Conservation (phyloP, 2,888 invertebrate species). For the Stramonita haemastoma region DNA sequence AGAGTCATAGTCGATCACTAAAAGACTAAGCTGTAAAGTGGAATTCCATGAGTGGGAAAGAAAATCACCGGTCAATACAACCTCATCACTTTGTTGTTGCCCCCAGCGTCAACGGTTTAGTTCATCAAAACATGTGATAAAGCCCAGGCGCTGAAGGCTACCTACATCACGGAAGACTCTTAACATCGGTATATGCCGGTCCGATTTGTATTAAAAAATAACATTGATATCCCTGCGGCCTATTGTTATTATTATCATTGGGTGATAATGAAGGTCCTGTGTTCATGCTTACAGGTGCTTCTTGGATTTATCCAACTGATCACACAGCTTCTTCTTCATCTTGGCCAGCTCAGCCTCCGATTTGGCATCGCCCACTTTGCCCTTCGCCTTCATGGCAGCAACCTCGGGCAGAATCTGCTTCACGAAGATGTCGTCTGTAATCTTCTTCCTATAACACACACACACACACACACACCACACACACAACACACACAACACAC, state of each 20-base stretch:
- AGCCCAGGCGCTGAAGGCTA: no score
- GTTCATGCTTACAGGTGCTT: neutral
- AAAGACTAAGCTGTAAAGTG: no score
- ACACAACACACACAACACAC: fast-evolving
- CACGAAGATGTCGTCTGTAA: slow-evolving; percentile 30
- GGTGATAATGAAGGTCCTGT: no score
- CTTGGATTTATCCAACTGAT: neutral
- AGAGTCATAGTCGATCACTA: no score
- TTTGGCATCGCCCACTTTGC: slow-evolving; percentile 18
- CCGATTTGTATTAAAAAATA: neutral
- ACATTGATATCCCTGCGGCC: no score
- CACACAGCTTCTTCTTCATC: slow-evolving; percentile 7
- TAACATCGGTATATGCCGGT: neutral
- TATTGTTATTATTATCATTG: neutral
- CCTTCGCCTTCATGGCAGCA: slow-evolving; percentile 14
- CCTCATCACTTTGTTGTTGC: no score
- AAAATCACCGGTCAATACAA: no score
- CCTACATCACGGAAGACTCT: no score
- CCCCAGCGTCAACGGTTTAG: no score
- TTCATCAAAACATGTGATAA: no score
- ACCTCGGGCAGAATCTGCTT: slow-evolving; percentile 35
- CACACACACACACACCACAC: neutral
- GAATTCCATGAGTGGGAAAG: no score
- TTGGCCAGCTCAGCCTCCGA: slow-evolving; percentile 26
- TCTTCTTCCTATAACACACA: slow-evolving; percentile 39